Percentiles rank a stretch among this genome's conserved stretches.
Conservation (phyloP, 2,113 vertebrate species). For the Malurus cyaneus region DNA sequence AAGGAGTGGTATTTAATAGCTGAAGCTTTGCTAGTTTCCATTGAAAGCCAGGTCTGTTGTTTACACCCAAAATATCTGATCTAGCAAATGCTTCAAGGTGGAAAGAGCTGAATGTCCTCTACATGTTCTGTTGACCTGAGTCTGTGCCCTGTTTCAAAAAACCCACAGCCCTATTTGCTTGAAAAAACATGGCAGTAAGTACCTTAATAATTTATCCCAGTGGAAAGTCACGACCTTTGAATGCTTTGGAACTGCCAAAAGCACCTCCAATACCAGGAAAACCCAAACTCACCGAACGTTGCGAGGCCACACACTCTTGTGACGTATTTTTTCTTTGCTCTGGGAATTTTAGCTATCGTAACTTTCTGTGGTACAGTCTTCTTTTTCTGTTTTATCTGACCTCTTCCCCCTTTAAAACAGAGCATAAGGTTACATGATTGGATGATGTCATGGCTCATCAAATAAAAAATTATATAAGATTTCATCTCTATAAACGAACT, state of each 20-base stretch:
- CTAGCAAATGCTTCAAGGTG: background rate
- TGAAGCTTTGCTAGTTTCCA: background rate
- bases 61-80: background rate
- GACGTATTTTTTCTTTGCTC: constrained; percentile 99
- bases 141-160: background rate
- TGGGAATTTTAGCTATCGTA: constrained; percentile 97
- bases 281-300: constrained; percentile 87
- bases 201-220: background rate
- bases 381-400: constrained; percentile 99
- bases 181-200: background rate
- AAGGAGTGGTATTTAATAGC: background rate
- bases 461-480: background rate
- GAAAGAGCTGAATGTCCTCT: background rate
- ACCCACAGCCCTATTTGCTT: background rate
- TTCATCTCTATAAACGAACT: background rate
- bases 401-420: constrained; percentile 85
- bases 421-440: background rate
- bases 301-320: constrained; percentile 94
- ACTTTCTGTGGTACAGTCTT: constrained; percentile 97
- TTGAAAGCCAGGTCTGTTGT: background rate
- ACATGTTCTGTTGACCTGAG: accelerated
- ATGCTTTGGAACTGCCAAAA: background rate
- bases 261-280: background rate
- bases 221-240: background rate
- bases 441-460: background rate